A percentile compares a stretch with the other conserved stretches of the same genome.
These are phyloP conservation scores for Aphis gossypii DNA, from an alignment of 1,140 invertebrate species.

Conservation along the genomic window DNA sequence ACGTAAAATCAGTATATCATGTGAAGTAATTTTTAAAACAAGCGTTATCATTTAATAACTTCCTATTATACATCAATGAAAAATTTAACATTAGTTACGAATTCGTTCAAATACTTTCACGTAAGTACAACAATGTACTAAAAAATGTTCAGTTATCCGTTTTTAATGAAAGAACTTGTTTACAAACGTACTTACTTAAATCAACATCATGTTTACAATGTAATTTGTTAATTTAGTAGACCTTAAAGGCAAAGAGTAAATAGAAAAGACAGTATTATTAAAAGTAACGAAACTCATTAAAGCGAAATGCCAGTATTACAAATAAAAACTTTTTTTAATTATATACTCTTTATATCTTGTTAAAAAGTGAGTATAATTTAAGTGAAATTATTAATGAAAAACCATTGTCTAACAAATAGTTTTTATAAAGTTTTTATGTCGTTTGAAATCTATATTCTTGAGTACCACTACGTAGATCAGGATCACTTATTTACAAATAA, in stretches of 20 bases:
- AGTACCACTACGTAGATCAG: not conserved
- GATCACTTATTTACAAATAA: not conserved
- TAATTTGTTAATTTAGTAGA: conserved; percentile 14
- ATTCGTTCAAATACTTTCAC: not conserved
- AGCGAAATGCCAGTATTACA: not conserved
- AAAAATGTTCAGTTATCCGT: not conserved
- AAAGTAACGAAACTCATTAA: conserved; percentile 4
- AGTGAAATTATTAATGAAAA: not conserved
- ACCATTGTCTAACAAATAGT: not conserved
- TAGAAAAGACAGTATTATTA: conserved; percentile 12
- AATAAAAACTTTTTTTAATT: conserved; percentile 16
- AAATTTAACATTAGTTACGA: not conserved
- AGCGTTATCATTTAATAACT: not conserved
- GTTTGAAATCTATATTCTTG: conserved; percentile 8
- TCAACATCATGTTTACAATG: conserved; percentile 3
- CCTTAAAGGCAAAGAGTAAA: not conserved
- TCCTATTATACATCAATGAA: not conserved
- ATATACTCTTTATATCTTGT: not conserved
- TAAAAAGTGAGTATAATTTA: not conserved
- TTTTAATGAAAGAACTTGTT: not conserved
- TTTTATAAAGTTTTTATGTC: not conserved
- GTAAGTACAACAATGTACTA: not conserved
- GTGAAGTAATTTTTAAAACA: not conserved
- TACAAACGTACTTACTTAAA: conserved; percentile 17
- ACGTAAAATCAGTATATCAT: not conserved